Evolutionary conservation across 2,113 vertebrate genomes (phyloP).

Genomic region (Chamaetylas fuelleborni): DNA sequence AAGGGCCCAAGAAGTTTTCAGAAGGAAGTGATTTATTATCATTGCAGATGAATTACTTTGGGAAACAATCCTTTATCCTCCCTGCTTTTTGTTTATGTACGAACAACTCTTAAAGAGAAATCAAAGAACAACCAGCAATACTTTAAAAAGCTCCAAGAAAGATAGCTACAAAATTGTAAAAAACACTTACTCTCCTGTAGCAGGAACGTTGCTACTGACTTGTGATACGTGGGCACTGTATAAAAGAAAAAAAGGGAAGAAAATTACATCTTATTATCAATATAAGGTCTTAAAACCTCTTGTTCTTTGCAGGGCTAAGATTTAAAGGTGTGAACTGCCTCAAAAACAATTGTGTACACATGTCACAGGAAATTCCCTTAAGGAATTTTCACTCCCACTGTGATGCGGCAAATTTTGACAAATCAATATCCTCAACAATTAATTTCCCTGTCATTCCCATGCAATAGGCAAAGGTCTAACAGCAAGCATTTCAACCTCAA

Average conservation of each 20-base stretch:
- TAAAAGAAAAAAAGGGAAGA: conserved; percentile 11
- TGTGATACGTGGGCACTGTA: conserved; percentile 82
- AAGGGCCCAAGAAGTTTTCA: neutral
- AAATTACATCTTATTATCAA: neutral
- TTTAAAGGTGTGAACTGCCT: neutral
- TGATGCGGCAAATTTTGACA: neutral
- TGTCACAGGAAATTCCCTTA: neutral
- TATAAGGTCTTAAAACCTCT: neutral
- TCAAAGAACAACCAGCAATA: neutral
- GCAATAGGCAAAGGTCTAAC: neutral
- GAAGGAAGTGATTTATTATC: conserved; percentile 5
- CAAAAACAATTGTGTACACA: neutral
- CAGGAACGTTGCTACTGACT: conserved; percentile 75
- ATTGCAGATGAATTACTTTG: neutral
- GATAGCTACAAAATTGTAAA: neutral
- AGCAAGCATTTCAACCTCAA: neutral
- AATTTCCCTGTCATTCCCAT: neutral
- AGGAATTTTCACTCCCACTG: neutral
- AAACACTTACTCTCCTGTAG: conserved; percentile 85
- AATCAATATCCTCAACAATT: neutral
- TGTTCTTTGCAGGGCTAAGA: neutral
- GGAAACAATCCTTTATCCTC: neutral
- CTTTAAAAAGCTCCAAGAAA: neutral
- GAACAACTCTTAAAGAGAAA: neutral
- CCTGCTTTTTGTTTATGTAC: neutral